Conservation (phyloP, 1,140 invertebrate genomes). For the Lordiphosa mommai region DNA sequence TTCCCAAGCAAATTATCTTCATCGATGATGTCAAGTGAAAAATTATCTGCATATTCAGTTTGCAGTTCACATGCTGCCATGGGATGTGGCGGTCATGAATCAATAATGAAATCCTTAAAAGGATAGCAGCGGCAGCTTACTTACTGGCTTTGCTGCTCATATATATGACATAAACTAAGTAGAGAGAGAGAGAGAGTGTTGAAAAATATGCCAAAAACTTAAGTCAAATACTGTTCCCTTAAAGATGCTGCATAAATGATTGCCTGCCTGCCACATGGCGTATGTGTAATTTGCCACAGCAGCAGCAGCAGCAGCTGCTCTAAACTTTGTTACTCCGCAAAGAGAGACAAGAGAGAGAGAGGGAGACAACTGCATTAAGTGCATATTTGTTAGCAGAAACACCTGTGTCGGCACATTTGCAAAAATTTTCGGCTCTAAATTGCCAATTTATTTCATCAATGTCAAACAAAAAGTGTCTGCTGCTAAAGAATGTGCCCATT, state of each 20-base stretch:
- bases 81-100: constrained; percentile 6
- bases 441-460: constrained; percentile 67
- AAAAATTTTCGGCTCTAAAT: constrained; percentile 37
- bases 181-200: no score
- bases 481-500: constrained; percentile 24
- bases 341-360: constrained; percentile 6
- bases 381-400: constrained; percentile 61
- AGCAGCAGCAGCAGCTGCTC: constrained; percentile 31
- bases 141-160: neutral
- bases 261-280: constrained; percentile 50
- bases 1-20: constrained; percentile 40
- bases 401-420: constrained; percentile 25
- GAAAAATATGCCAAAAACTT: no score
- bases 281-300: constrained; percentile 63
- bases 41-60: constrained; percentile 59
- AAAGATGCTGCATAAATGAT: constrained; percentile 50
- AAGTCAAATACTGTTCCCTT: no score
- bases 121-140: neutral
- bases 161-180: no score
- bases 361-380: constrained; percentile 66
- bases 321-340: constrained; percentile 35
- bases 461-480: constrained; percentile 39
- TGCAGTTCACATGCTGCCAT: constrained; percentile 6
- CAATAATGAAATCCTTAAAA: neutral
- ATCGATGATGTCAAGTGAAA: constrained; percentile 61